Conservation (phyloP, 2,888 invertebrate species). For the Dexiosoma caninum region DNA sequence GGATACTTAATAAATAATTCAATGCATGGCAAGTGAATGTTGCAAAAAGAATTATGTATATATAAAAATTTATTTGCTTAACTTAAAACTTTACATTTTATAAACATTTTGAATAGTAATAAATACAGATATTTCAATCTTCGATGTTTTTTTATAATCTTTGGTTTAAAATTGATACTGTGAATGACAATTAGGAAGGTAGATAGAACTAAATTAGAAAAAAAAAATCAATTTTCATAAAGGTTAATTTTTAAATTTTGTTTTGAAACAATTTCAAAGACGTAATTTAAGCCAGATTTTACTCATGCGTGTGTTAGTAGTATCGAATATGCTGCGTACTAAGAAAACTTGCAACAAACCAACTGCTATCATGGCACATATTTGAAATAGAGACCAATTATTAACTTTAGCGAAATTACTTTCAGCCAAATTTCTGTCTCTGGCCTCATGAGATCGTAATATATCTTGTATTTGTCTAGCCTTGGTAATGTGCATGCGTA, state of each 20-base stretch:
- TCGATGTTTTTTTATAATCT: conserved; percentile 48
- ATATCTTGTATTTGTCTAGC: conserved; percentile 84
- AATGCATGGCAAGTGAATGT: conserved; percentile 40
- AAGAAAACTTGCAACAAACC: conserved; percentile 87
- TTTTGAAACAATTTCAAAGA: conserved; percentile 45
- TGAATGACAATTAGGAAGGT: neutral
- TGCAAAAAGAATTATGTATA: neutral
- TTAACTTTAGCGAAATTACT: conserved; percentile 89
- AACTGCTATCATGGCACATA: conserved; percentile 85
- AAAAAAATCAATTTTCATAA: neutral
- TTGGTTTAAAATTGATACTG: conserved; percentile 47
- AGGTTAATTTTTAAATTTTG: neutral
- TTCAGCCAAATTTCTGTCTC: conserved; percentile 90
- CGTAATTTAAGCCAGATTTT: conserved; percentile 74
- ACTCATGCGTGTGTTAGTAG: conserved; percentile 76
- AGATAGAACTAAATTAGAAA: neutral
- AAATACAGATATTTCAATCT: conserved; percentile 25
- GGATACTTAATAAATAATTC: neutral
- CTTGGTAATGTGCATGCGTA: conserved; percentile 81
- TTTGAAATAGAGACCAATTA: conserved; percentile 86
- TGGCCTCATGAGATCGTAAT: conserved; percentile 85
- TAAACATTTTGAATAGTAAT: conserved; percentile 33
- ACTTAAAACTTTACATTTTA: neutral
- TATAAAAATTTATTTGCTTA: conserved; percentile 7
- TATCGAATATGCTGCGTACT: conserved; percentile 88